Conservation (phyloP, 2,113 vertebrate species). For the Boulengeromyrus knoepffleri region DNA sequence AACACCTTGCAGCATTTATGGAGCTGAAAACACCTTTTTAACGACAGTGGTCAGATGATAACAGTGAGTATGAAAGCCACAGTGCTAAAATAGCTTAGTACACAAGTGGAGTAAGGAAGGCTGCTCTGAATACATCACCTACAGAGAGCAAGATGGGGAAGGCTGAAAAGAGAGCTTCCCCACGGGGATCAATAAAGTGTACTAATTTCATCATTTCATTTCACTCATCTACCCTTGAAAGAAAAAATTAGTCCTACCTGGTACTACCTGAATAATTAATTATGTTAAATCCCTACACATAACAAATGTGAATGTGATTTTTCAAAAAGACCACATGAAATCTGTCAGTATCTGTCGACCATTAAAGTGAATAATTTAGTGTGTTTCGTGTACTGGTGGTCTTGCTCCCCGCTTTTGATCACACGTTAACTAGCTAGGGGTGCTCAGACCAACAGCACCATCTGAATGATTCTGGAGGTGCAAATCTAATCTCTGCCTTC, state of each 20-base stretch:
- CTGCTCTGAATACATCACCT: not conserved
- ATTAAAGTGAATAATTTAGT: not conserved
- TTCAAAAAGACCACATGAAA: not conserved
- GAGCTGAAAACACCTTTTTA: not conserved
- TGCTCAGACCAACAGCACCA: not conserved
- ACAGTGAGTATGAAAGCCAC: not conserved
- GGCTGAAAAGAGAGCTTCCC: not conserved
- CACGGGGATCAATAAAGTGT: not conserved
- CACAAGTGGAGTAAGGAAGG: not conserved
- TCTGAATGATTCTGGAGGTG: not conserved
- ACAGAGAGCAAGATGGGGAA: not conserved
- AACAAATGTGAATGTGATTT: not conserved
- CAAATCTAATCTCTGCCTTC: not conserved
- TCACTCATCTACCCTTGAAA: not conserved
- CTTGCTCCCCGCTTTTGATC: not conserved
- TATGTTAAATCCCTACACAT: not conserved
- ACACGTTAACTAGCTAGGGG: not conserved
- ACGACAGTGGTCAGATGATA: not conserved
- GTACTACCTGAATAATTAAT: not conserved
- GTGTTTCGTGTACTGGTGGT: not conserved
- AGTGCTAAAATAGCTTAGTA: not conserved
- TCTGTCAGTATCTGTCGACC: not conserved
- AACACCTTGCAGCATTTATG: not conserved
- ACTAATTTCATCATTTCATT: not conserved
- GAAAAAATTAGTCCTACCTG: not conserved